These are phyloP conservation scores for Cyclina sinensis DNA, from an alignment of 1,140 invertebrate genomes.

Conservation along the genomic window DNA sequence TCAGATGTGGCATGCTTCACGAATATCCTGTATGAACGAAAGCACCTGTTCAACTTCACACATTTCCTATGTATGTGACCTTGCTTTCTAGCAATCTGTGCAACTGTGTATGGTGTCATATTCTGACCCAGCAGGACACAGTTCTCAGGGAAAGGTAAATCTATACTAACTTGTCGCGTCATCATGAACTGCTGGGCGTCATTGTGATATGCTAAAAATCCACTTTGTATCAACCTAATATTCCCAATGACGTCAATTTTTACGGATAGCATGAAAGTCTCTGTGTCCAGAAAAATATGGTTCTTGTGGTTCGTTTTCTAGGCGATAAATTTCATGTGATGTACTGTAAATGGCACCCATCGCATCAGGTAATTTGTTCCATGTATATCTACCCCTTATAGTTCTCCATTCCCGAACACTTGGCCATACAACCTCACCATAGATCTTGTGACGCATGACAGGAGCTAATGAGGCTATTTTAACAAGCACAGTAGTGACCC, in stretches of 20 bases:
- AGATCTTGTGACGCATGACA: not conserved
- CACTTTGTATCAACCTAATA: constrained; percentile 40
- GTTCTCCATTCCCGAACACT: not conserved
- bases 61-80: not conserved
- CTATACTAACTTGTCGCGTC: not conserved
- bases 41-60: constrained; percentile 7
- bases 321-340: constrained; percentile 40
- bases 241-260: constrained; percentile 15
- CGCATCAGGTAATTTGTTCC: not conserved
- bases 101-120: not conserved
- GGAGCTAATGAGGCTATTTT: constrained; percentile 11
- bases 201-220: constrained; percentile 46
- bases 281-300: constrained; percentile 55
- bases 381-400: not conserved
- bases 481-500: not conserved
- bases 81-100: not conserved
- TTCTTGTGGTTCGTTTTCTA: constrained; percentile 30
- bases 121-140: constrained; percentile 48
- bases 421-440: constrained; percentile 10
- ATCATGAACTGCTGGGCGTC: constrained; percentile 38
- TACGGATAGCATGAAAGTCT: constrained; percentile 38
- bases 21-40: not conserved
- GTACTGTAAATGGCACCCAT: constrained; percentile 45
- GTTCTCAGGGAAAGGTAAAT: constrained; percentile 37
- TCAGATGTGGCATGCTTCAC: constrained; percentile 15